Base-by-base conservation (phyloP, 2,888 invertebrate genomes). In the Macrophya alboannulata region DNA sequence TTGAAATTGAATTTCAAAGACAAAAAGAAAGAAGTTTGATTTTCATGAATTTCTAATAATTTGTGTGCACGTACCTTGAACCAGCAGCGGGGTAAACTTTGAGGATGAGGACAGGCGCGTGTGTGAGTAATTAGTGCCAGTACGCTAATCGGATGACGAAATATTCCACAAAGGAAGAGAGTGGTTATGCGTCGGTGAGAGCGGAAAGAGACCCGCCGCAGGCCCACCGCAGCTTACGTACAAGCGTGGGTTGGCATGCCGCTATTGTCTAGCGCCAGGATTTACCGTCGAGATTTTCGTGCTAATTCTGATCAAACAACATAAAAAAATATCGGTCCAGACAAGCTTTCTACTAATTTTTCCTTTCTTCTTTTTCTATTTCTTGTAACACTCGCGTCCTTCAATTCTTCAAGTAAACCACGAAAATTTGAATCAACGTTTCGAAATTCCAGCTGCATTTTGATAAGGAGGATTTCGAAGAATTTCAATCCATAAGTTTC, bases 71-170 rank as follows among this genome's bases (percentile, higher is more conserved):
- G n/a, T 15, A 81, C 21, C 62, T 43, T 87, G 87, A 87, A 82
- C 85, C 45, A 83, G 37, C 45, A 83, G 37, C 68, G 82, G 72
- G 84, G 15, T 9, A 17, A 77, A 76, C 59, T 31, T 71, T 37
- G 86, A 51, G 72, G 45, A 74, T 37, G 85, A 84, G 81, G 62
- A 59, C 85, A 87, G 86, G 88, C 89, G 87, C 87, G 90, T 88
- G 89, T 88, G 72, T 85, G 88, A 89, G 89, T 90, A 91, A 92
- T 92, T 91, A 91, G 92, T 90, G 89, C 87, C 87, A 85, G 84
- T 68, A 87, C 89, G 92, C 91, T 92, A 92, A 92, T 91, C 89
- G 89, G 89, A 90, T 90, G 91, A 90, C 90, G 92, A 91, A 90
- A 91, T 91, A 91, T 91, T 87, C 88, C 76, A 87, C 88, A 86